phyloP scores from a whole-genome alignment of 2,888 invertebrate genomes.

The Cephus sareptanus region DNA sequence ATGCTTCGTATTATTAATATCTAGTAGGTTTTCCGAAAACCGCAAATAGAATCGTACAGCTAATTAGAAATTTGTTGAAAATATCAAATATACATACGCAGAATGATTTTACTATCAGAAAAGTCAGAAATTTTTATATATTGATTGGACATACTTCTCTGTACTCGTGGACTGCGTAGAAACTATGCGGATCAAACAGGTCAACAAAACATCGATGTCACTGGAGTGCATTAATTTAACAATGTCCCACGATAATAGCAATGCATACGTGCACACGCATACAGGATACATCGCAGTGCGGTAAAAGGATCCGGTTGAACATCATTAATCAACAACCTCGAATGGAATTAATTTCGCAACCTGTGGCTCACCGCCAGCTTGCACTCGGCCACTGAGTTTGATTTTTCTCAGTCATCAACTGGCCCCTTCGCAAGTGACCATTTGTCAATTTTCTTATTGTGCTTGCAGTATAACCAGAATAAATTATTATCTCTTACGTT shows the following conservation, averaged over 20 bases:
- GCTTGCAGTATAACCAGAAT: not conserved
- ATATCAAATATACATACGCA: not conserved
- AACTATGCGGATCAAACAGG: not conserved
- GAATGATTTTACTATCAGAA: not conserved
- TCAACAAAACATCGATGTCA: not conserved
- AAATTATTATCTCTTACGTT: not conserved
- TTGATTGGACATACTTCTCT: not conserved
- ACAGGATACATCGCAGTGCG: not conserved
- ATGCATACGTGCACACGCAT: not conserved
- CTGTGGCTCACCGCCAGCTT: not conserved
- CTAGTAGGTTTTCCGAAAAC: not conserved
- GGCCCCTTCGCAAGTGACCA: not conserved
- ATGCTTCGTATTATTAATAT: not conserved
- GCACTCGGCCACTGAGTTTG: not conserved
- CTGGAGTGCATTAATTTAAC: constrained; percentile 1
- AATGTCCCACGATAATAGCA: constrained; percentile 6
- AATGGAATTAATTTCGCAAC: not conserved
- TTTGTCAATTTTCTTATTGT: not conserved
- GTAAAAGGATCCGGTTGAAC: not conserved
- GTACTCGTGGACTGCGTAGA: no score
- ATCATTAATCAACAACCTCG: not conserved
- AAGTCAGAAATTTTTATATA: not conserved
- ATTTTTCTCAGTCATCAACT: not conserved
- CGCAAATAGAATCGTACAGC: not conserved
- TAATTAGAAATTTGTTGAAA: not conserved